Evolutionary conservation across 2,113 vertebrate genomes (phyloP), one percentile per base, ranked within the genome.

Genomic region (Datnioides undecimradiatus): DNA sequence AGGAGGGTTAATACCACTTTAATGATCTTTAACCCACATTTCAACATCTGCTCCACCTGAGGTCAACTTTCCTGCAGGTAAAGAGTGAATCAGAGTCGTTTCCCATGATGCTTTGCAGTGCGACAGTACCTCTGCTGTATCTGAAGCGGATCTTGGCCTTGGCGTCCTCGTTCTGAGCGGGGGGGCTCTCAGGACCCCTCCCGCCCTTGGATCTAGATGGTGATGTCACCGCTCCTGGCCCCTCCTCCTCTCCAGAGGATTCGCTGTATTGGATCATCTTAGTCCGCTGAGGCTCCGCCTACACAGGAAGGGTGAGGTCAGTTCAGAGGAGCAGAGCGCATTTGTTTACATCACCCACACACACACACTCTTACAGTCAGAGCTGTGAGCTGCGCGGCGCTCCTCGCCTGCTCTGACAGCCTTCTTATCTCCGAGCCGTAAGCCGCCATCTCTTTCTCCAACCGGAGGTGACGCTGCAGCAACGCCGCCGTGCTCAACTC

Each of bases 381-480:
- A 1, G 95, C 78, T 0, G 94, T 92, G 3, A 94, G 90, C 67
- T 92, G 77, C 0, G 91, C 92, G 0, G 95, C 95, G 3, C 5
- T 80, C 46, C 63, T 91, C 5, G 96, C 96, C 88, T 96, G 95
- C 49, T 97, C 94, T 0, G 88, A 91, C 67, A 97, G 88, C 6
- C 93, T 86, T 46, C 80, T 91, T 33, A 97, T 92, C 89, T 98
- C 96, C 0, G 90, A 72, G 5, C 65, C 80, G 1, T 96, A 97
- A 11, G 94, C 92, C 12, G 58, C 55, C 55, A 97, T 81, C 57
- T 95, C 94, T 73, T 91, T 90, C 82, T 97, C 94, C 81, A 97
- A 43, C 23, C 93, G 90, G 79, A 93, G 69, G 89, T 97, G 96
- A 6, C 95, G 94, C 79, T 94, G 95, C 58, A 97, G 60, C 88